Evolutionary conservation across 2,888 invertebrate species (phyloP), one percentile per base, ranked within the genome.

Genomic region (Sclerodermus sp.): DNA sequence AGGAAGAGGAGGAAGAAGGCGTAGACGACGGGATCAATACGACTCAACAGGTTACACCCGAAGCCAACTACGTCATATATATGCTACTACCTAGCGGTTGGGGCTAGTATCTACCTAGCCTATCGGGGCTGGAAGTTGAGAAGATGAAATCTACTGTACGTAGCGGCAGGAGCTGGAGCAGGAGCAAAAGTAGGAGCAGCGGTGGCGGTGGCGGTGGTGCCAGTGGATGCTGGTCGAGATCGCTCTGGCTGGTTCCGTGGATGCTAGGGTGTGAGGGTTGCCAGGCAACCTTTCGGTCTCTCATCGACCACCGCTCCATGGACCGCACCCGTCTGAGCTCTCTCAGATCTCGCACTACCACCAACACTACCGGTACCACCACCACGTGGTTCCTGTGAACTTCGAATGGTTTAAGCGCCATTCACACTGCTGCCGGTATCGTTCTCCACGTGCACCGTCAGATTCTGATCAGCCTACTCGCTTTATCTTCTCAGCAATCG

Each of bases 41-140:
- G 62, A 61, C 68, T 74, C 73, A 74, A 74, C 71, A 72, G 74
- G 74, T 74, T 73, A 72, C 62, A 65, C 59, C 63, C 63, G 62
- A 57, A 56, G 60, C 57, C 61, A 60, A 53, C 59, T 58, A 49
- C 36, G 17, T 38, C 37, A 30, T 13, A 8, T 23, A 23, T 30
- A 18, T 40, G 31, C 14, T 40, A 42, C 34, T 36, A 4, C 36
- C 36, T 36, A 47, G 43, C 38, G 43, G 43, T 43, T 39, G 48
- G 32, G 48, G n/a, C n/a, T 41, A 37, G 48, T 45, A 36, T 15
- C 15, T 29, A 30, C 46, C 42, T 45, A 47, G 53, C 47, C 18
- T 41, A n/a, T 40, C 16, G 16, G 23, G 31, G 10, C 30, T 30
- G 43, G 63, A 62, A 64, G 65, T 66, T 60, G 58, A 66, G 64